A percentile compares a stretch with the other conserved stretches of the same genome.
Conservation (phyloP, 2,113 vertebrate genomes). For the Zosterops borbonicus region DNA sequence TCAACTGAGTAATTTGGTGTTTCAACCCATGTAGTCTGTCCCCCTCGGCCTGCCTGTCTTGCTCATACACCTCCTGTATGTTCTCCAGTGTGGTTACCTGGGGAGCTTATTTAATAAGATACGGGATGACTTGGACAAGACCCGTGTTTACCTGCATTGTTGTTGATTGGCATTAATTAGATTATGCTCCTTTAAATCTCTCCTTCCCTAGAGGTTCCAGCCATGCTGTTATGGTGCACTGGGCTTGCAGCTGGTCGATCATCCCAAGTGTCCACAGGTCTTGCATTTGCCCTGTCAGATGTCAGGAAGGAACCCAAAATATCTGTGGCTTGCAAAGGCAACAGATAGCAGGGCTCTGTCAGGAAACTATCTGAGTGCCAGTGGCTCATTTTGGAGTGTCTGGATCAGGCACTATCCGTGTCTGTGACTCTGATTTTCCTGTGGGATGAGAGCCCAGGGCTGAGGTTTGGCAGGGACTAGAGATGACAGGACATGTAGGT, state of each 20-base stretch:
- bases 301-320: neutral
- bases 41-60: neutral
- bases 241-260: neutral
- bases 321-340: neutral
- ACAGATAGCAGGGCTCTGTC: neutral
- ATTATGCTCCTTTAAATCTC: neutral
- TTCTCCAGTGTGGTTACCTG: neutral
- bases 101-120: constrained; percentile 37
- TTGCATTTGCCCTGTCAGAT: neutral
- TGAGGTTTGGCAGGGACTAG: neutral
- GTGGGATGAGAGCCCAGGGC: neutral
- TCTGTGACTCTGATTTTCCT: neutral
- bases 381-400: neutral
- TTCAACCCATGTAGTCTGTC: rapidly evolving
- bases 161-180: constrained; percentile 45
- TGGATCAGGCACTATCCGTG: neutral
- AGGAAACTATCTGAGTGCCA: neutral
- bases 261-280: neutral
- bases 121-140: neutral
- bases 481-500: neutral
- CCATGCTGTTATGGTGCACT: neutral
- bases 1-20: neutral
- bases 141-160: constrained; percentile 6
- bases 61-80: neutral
- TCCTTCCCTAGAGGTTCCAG: neutral